Base-by-base conservation (phyloP, 2,888 invertebrate genomes). In the Drosophila neutralis region DNA sequence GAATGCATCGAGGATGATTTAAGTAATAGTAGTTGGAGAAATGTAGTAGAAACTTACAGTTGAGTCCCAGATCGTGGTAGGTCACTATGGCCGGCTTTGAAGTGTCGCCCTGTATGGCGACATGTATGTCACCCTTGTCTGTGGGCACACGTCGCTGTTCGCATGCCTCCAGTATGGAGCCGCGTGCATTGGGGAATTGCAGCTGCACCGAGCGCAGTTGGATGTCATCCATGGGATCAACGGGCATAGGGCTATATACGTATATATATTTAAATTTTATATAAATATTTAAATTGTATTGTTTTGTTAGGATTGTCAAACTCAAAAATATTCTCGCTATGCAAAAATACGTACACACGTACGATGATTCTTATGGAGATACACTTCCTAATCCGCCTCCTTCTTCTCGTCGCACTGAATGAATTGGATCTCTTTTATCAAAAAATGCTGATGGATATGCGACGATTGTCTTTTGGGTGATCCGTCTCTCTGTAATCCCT, bases 11-110 rank as follows among this genome's bases (percentile, higher is more conserved):
- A 0, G 0, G 4, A n/a, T 38, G 27, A 38, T 8, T 24, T 6
- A 0, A 27, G 0, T 15, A 18, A 7, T 2, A 7, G 10, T 33
- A 33, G 24, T 24, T 24, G 24, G 24, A 24, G 11, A 33, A 33
- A 33, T 33, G 33, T 11, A 11, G 8, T 2, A 48, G 7, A n/a
- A 33, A 96, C 97, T 96, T 93, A 99, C 99, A 98, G 94, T 99
- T 99, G 73, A 99, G 96, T 83, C 99, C 99, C 91, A 99, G 95
- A 94, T 99, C 99, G 93, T 99, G 99, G 94, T 98, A 99, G 82
- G 99, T 99, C 90, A 99, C 93, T 89, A 99, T 98, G 78, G 98
- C 97, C 49, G 98, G 98, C 93, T 98, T 98, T 89, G 95, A 94
- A 81, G 97, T 95, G 93, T 98, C 97, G 58, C 99, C 99, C 93